Base-by-base conservation (phyloP, 2,113 vertebrate species). In the Sterna hirundo region DNA sequence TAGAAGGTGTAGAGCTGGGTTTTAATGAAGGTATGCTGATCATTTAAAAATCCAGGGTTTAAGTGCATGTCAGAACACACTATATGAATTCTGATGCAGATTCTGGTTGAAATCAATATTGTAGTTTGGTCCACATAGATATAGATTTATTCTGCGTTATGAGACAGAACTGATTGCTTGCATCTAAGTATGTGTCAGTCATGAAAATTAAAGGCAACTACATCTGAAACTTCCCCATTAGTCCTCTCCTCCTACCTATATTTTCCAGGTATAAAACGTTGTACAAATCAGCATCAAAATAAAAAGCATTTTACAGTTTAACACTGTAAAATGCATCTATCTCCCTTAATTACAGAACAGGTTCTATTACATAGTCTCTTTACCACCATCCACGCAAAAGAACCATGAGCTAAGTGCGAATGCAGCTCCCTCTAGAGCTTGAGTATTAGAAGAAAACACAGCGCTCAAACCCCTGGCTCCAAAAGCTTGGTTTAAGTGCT, bases 401-500 rank as follows among this genome's bases (percentile, higher is more conserved):
- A 52, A 46, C 2, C 11, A 10, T 0, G 46, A 78, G 51, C 72
- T 15, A 17, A 22, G 69, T 25, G 65, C 29, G 6, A 47, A 22
- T 36, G 14, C 34, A 72, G 91, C 90, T 93, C 82, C 87, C 92
- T 94, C 93, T 69, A 14, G 26, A 83, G 91, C 52, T 14, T 1
- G 38, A 57, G 68, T 1, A 26, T 36, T 5, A 8, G 34, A 1
- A 1, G 3, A 27, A 75, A 62, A 20, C 17, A 2, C 16, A 10
- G 15, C 25, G 34, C 1, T 1, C 38, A 44, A 38, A 2, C 2
- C 11, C 21, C 13, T 1, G 1, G 9, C 40, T 36, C n/a, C 20
- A 15, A 57, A 61, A 30, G 19, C 26, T 30, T 2, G 14, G 13
- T 9, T 16, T 13, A 10, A 12, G 26, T 4, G 13, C 57, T 32